Conservation (phyloP, 1,140 invertebrate species). For the Tetramorium simillimum region DNA sequence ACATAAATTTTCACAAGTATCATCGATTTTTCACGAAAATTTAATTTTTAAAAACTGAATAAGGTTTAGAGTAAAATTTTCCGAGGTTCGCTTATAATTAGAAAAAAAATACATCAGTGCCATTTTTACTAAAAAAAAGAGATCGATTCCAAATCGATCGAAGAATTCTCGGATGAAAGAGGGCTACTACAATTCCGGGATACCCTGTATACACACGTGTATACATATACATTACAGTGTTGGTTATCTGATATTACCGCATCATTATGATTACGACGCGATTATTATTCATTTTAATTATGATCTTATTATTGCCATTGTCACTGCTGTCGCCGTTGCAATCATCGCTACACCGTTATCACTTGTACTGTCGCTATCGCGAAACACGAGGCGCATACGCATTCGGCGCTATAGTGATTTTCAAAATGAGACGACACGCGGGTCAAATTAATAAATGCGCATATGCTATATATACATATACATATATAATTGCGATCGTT, state of each 20-base stretch:
- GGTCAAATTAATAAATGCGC: conserved; percentile 23
- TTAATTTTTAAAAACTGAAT: background rate
- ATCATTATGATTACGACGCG: conserved; percentile 40
- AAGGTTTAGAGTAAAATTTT: background rate
- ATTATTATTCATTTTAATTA: conserved; percentile 55
- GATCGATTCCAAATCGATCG: background rate
- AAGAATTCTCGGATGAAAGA: conserved; percentile 17
- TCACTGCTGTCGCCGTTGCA: conserved; percentile 10
- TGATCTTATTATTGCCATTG: conserved; percentile 45
- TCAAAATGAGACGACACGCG: conserved; percentile 7
- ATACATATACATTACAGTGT: conserved; percentile 58
- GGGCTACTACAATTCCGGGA: conserved; percentile 17
- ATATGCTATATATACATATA: background rate
- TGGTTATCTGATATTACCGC: conserved; percentile 50
- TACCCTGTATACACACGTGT: conserved; percentile 40
- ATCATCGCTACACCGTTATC: conserved; percentile 36
- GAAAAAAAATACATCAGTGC: background rate
- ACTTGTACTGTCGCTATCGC: conserved; percentile 44
- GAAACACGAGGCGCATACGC: conserved; percentile 26
- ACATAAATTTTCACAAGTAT: background rate
- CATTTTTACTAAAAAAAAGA: background rate
- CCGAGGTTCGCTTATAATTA: background rate
- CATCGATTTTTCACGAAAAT: background rate
- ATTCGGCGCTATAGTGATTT: conserved; percentile 4
- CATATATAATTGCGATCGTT: conserved; percentile 29